Evolutionary conservation across 2,888 invertebrate genomes (phyloP).

Genomic region (Busseola fusca): DNA sequence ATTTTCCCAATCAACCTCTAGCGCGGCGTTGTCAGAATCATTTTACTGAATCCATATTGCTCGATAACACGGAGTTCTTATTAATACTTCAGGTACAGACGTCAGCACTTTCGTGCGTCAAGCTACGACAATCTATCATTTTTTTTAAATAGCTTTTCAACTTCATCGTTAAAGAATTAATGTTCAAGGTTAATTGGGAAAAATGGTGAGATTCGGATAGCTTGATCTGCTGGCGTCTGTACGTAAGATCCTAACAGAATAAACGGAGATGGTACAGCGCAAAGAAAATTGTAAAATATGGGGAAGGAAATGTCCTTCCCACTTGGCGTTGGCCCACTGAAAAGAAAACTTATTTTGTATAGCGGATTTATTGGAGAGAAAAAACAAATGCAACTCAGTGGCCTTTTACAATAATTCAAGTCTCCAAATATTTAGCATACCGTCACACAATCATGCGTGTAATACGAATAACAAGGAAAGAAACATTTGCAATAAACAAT

Average conservation of each 20-base stretch:
- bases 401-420: background rate
- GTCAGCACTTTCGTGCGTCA: no score
- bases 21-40: no score
- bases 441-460: slow-evolving; percentile 34
- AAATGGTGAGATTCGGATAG: no score
- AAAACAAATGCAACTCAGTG: background rate
- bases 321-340: no score
- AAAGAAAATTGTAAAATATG: background rate
- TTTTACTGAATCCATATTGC: background rate
- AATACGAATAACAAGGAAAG: slow-evolving; percentile 33
- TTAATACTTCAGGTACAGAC: background rate
- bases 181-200: no score
- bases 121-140: no score
- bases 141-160: no score
- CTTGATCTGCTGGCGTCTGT: no score
- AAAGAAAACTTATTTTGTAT: background rate
- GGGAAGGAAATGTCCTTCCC: no score
- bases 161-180: no score
- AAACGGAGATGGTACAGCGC: background rate
- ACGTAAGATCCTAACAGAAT: background rate
- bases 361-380: background rate
- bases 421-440: slow-evolving; percentile 21
- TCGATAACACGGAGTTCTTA: background rate
- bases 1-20: no score
- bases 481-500: slow-evolving; percentile 23